Percentiles rank a stretch among this genome's conserved stretches.
phyloP scores from a whole-genome alignment of 2,113 vertebrate genomes.

The Ia io region DNA sequence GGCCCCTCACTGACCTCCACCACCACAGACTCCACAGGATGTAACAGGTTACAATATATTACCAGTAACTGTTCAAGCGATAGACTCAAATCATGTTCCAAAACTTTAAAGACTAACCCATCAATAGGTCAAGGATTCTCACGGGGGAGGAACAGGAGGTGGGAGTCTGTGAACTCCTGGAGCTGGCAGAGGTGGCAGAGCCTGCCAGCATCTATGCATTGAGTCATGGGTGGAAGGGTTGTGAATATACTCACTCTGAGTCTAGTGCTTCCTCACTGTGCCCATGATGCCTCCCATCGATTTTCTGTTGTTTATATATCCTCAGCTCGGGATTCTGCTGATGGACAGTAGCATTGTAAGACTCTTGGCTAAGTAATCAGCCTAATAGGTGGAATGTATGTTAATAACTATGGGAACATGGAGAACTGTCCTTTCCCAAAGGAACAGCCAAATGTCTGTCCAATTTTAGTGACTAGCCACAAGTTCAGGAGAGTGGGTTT shows the following conservation, averaged over 20 bases:
- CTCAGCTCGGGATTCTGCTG: background rate
- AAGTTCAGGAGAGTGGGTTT: background rate
- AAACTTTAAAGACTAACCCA: background rate
- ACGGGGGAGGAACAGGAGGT: background rate
- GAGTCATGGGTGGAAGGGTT: background rate
- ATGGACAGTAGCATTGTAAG: background rate
- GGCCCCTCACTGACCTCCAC: background rate
- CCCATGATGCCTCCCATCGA: background rate
- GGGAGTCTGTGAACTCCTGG: background rate
- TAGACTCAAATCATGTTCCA: background rate
- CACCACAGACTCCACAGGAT: background rate
- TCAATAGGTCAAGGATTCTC: background rate
- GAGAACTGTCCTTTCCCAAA: background rate
- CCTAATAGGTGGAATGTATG: background rate
- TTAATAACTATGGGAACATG: background rate
- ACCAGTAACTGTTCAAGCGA: background rate
- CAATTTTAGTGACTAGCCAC: background rate
- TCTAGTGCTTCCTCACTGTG: background rate
- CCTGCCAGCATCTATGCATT: background rate
- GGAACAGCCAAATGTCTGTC: background rate
- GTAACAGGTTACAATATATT: no score
- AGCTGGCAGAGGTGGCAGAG: background rate
- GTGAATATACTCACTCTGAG: background rate
- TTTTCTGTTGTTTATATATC: background rate
- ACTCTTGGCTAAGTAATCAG: background rate